Evolutionary conservation across 2,797 vertebrate genomes (phyloP).

Genomic region (Decapterus maruadsi): DNA sequence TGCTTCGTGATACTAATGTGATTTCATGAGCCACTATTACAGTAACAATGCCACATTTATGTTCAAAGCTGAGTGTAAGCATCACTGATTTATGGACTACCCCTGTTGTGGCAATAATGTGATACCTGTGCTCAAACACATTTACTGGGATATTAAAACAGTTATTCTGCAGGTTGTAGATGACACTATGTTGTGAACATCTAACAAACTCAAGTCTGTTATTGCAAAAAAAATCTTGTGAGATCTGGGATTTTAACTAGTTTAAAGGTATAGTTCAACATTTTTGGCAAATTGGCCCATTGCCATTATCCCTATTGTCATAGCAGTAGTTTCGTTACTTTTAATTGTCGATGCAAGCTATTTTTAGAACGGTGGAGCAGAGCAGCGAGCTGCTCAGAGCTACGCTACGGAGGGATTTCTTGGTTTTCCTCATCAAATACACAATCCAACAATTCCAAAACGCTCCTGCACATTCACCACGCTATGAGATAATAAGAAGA

Average conservation of each 20-base stretch:
- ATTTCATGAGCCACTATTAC: constrained; percentile 22
- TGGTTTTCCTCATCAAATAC: too few species aligned
- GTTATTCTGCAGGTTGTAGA: not conserved
- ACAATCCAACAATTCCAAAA: too few species aligned
- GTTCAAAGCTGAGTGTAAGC: not conserved
- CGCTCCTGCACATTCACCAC: too few species aligned
- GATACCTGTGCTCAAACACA: constrained; percentile 4
- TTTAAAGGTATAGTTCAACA: not conserved
- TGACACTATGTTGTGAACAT: not conserved
- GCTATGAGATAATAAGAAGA: too few species aligned
- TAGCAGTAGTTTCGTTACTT: too few species aligned
- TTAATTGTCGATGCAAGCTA: too few species aligned
- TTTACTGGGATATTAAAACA: constrained; percentile 20
- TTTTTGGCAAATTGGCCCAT: too few species aligned
- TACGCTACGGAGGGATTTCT: too few species aligned
- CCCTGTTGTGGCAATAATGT: not conserved
- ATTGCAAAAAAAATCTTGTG: not conserved
- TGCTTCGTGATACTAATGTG: not conserved
- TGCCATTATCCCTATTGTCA: too few species aligned
- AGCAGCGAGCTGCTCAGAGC: too few species aligned
- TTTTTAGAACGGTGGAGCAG: too few species aligned
- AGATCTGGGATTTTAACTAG: not conserved
- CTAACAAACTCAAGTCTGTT: not conserved
- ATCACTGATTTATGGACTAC: constrained; percentile 12
- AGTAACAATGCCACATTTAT: constrained; percentile 19